phyloP scores from a whole-genome alignment of 2,888 invertebrate genomes.

The Galeopsomyia nigrocyanea region DNA sequence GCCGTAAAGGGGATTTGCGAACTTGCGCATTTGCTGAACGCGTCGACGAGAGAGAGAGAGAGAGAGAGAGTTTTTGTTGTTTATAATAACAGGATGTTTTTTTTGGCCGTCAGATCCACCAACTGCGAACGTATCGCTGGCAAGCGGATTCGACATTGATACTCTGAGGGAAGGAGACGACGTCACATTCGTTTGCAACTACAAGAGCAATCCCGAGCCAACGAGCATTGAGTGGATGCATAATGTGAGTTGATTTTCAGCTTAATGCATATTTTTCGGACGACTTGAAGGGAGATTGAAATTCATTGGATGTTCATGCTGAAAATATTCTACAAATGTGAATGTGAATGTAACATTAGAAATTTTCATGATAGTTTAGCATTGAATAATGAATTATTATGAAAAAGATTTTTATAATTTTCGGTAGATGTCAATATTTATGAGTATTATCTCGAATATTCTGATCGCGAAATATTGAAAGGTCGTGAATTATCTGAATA shows the following conservation, averaged over 20 bases:
- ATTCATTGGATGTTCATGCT: too few relatives aligned
- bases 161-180: conserved; percentile 82
- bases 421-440: too few relatives aligned
- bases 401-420: too few relatives aligned
- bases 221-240: conserved; percentile 84
- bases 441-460: too few relatives aligned
- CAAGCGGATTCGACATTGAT: conserved; percentile 75
- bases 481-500: too few relatives aligned
- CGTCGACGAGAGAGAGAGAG: background rate
- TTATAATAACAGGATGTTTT: conserved; percentile 19
- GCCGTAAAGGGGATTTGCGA: background rate
- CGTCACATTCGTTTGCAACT: conserved; percentile 83
- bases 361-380: too few relatives aligned
- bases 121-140: conserved; percentile 78
- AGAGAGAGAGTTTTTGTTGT: conserved; percentile 1
- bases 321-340: too few relatives aligned
- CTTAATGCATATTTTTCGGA: too few relatives aligned
- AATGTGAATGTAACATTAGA: too few relatives aligned
- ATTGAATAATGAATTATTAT: too few relatives aligned
- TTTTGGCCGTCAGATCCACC: conserved; percentile 77
- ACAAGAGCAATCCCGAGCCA: conserved; percentile 82
- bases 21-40: background rate
- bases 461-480: too few relatives aligned
- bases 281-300: too few relatives aligned
- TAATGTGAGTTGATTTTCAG: conserved; percentile 76